Base-by-base conservation (phyloP, 2,113 vertebrate genomes). In the Atlantisia rogersi region DNA sequence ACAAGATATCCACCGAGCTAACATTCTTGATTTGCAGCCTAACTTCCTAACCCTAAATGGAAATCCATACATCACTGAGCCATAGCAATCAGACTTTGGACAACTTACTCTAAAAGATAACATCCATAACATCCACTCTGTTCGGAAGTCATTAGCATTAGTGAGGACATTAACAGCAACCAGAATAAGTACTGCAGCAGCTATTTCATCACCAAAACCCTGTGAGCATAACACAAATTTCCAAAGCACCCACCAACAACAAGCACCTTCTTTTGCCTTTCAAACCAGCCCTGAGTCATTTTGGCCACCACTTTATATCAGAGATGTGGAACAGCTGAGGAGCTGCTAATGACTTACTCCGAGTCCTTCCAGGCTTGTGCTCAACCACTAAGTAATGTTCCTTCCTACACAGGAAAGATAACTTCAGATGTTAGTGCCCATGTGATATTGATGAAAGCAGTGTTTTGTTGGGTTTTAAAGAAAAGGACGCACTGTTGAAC, bases 271-370 rank as follows among this genome's bases (percentile, higher is more conserved):
- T 59, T 50, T 29, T 48, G 11, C 62, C 58, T 92, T 22, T 32
- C 28, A 95, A 96, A 73, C 73, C 92, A 91, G 65, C 88, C 90
- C 80, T 92, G 80, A 89, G 69, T 86, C 88, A 64, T 83, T 94
- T 55, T 86, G 73, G 73, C 65, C 88, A 68, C 56, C 9, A 8
- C 35, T 82, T 68, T 48, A 82, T 93, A 64, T 92, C 74, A 86
- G 55, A 42, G 74, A 88, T 12, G 44, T 20, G 70, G 59, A 85
- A 82, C 78, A 80, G 93, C 82, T 96, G 81, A 82, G 83, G 74
- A 95, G 60, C 24, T 84, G 76, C 37, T 95, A 75, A 70, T 32
- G 59, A 88, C 42, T 92, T 62, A 85, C 39, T 85, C 9, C 1
- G 44, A 80, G 82, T 82, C 67, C 71, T 90, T 70, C 87, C 87